Evolutionary conservation across 2,797 vertebrate species (phyloP).

Genomic region (Epinephelus coioides): DNA sequence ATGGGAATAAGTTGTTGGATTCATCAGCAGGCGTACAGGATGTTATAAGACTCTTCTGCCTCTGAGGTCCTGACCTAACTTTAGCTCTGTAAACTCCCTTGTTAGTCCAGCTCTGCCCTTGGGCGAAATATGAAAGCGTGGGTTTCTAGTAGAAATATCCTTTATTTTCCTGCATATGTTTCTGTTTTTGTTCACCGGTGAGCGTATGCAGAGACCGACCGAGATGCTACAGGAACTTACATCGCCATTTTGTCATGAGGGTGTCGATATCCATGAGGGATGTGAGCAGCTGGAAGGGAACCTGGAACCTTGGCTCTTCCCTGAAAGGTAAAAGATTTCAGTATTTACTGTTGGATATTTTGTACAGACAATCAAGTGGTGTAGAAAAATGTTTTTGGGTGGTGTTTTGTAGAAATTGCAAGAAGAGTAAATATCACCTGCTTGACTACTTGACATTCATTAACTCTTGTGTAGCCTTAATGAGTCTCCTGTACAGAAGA

Average conservation of each 20-base stretch:
- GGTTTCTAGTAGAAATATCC: neutral
- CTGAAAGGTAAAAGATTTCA: constrained; percentile 73
- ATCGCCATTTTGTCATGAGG: constrained; percentile 99
- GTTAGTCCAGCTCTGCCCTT: constrained; percentile 26
- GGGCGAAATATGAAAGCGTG: neutral
- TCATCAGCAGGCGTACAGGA: constrained; percentile 27
- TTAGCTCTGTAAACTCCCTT: constrained; percentile 11
- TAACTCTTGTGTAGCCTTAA: constrained; percentile 30
- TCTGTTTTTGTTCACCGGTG: constrained; percentile 11
- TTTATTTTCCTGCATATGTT: neutral
- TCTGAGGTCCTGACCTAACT: constrained; percentile 35
- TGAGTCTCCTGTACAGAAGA: constrained; percentile 3
- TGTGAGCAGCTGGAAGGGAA: constrained; percentile 96
- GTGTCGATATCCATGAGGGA: constrained; percentile 96
- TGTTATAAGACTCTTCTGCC: constrained; percentile 2
- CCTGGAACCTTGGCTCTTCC: constrained; percentile 97
- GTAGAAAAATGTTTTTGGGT: neutral
- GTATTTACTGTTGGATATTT: neutral
- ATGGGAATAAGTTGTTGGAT: constrained; percentile 13
- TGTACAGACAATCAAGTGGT: neutral
- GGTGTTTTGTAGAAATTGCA: neutral
- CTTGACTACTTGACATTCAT: constrained; percentile 24
- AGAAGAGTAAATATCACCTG: constrained; percentile 20
- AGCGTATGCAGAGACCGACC: neutral
- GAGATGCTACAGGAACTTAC: constrained; percentile 83